A percentile compares a stretch with the other conserved stretches of the same genome.
Evolutionary conservation across 2,113 vertebrate genomes (phyloP).

Genomic region (Lycaon pictus): DNA sequence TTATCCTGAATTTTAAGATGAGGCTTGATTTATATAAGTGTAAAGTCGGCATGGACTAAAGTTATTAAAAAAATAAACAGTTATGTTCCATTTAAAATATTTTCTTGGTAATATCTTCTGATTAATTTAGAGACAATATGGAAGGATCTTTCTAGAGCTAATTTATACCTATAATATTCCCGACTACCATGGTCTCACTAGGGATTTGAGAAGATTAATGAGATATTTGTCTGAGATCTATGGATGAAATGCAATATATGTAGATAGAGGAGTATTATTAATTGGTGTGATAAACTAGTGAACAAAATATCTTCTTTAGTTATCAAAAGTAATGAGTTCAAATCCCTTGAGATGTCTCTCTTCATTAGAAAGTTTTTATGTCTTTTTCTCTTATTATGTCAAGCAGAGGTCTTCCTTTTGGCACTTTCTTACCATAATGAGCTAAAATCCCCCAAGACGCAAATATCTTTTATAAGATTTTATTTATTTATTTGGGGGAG

Average conservation of each 20-base stretch:
- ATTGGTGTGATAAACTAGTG: constrained; percentile 53
- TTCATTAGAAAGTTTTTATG: constrained; percentile 52
- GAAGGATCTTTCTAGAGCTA: background rate
- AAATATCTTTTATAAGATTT: background rate
- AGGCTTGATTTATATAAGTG: background rate
- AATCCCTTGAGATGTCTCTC: constrained; percentile 15
- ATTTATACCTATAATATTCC: constrained; percentile 58
- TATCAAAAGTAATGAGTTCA: constrained; percentile 61
- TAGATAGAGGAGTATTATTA: constrained; percentile 44
- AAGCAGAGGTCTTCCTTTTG: constrained; percentile 26
- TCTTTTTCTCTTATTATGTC: constrained; percentile 41
- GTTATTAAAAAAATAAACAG: background rate
- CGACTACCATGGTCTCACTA: background rate
- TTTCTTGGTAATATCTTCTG: background rate
- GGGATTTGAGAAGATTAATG: background rate
- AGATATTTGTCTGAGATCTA: background rate
- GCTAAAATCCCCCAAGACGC: constrained; percentile 14
- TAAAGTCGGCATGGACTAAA: background rate
- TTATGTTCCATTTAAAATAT: constrained; percentile 56
- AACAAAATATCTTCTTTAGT: constrained; percentile 42
- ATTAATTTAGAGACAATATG: constrained; percentile 29
- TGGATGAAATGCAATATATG: constrained; percentile 9
- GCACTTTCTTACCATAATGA: background rate
- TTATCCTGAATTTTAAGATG: constrained; percentile 46
- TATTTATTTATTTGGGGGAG: background rate